phyloP scores from a whole-genome alignment of 2,797 vertebrate genomes.

The Knipowitschia caucasica region DNA sequence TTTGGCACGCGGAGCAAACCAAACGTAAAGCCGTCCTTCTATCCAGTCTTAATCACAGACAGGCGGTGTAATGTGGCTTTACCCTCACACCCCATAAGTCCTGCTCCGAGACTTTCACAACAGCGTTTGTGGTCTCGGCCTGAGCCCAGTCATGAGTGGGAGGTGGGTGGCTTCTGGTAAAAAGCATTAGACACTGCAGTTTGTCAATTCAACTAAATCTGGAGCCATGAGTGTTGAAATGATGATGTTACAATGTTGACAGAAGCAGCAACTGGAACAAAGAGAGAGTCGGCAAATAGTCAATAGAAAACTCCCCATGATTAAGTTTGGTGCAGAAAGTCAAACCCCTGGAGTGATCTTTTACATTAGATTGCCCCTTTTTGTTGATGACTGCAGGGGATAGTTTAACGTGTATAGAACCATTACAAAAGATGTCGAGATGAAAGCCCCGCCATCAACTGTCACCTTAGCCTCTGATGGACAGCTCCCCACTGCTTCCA shows the following conservation, averaged over 20 bases:
- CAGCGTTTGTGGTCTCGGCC: slow-evolving; percentile 60
- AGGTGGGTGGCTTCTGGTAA: slow-evolving; percentile 39
- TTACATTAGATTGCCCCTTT: neutral
- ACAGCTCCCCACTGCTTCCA: neutral
- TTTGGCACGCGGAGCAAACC: slow-evolving; percentile 27
- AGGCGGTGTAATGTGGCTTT: slow-evolving; percentile 61
- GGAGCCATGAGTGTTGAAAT: slow-evolving; percentile 34
- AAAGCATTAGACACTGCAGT: slow-evolving; percentile 33
- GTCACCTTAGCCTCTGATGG: neutral
- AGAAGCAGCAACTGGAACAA: neutral
- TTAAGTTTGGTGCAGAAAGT: too few relatives aligned
- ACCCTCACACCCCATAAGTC: slow-evolving; percentile 68
- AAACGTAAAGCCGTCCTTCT: slow-evolving; percentile 47
- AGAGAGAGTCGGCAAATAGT: too few relatives aligned
- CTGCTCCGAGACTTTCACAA: slow-evolving; percentile 64
- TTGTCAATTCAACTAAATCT: slow-evolving; percentile 37
- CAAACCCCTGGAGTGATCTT: too few relatives aligned
- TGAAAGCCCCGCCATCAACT: slow-evolving; percentile 1
- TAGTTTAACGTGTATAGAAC: too few relatives aligned
- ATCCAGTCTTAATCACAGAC: slow-evolving; percentile 61
- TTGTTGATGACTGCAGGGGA: neutral
- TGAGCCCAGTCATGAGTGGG: slow-evolving; percentile 44
- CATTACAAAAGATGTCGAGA: slow-evolving; percentile 2
- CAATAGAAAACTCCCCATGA: too few relatives aligned
- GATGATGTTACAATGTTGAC: slow-evolving; percentile 1